Evolutionary conservation across 2,113 vertebrate species (phyloP), one percentile per base, ranked within the genome.

Genomic region (Struthidea cinerea): DNA sequence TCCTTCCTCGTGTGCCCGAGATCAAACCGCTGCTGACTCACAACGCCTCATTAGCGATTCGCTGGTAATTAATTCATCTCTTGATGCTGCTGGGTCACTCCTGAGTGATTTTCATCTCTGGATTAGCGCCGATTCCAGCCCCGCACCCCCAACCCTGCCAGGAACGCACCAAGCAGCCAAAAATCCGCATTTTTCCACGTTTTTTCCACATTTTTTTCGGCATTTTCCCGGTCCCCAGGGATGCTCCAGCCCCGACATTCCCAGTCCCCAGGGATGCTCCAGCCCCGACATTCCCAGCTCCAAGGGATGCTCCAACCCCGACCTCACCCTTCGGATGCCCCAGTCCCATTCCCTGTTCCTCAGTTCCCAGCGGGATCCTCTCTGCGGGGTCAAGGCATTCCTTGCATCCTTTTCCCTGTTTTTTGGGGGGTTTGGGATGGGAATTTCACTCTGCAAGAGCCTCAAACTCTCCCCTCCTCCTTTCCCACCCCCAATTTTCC

Each of bases 1-100:
- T 78, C 75, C 92, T 59, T n/a, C 6, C 75, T 61, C 41, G 11
- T 6, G 65, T 84, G 73, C 74, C 15, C 1, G 55, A 93, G 89
- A 92, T 95, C 93, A 86, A 90, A 73, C 92, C 2, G 2, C 86
- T 37, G 81, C 83, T 89, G 93, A 89, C 89, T 96, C 92, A 81
- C 6, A 21, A 19, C 3, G 30, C 93, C 84, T 94, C 96, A 74
- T 96, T 94, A 95, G 50, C 39, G 2, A 85, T 87, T 65, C 44
- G 3, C 85, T 49, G 1, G 56, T 53, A 97, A 96, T 95, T 95
- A 96, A 93, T 63, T 86, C 78, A 39, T 80, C 93, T 85, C 93
- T 42, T 16, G 89, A 42, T 33, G 90, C 82, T 42, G 87, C 32
- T 26, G 9, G 86, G 93, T 60, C 78, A n/a, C 67, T 94, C 80